Evolutionary conservation across 2,113 vertebrate species (phyloP).

Genomic region (Neogobius melanostomus): DNA sequence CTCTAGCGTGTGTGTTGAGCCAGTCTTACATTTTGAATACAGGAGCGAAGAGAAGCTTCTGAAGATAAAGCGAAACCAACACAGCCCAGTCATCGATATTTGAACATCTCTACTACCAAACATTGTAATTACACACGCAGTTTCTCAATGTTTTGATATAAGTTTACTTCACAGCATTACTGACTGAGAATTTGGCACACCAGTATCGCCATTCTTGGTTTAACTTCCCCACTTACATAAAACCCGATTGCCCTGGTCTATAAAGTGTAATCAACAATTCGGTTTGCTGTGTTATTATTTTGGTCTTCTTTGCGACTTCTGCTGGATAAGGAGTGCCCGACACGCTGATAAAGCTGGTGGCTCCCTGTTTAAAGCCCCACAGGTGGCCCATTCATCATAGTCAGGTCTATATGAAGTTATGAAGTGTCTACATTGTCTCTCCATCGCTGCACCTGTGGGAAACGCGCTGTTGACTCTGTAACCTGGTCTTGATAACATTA

Average conservation of each 20-base stretch:
- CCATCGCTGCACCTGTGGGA: constrained; percentile 16
- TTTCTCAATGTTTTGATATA: neutral
- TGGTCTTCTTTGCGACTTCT: neutral
- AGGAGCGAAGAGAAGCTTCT: no score
- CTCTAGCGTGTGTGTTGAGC: no score
- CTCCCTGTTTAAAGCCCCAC: neutral
- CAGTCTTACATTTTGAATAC: no score
- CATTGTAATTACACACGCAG: no score
- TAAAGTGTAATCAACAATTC: neutral
- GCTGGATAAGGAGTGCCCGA: neutral
- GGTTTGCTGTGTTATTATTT: neutral
- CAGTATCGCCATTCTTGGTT: neutral
- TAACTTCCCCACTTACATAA: neutral
- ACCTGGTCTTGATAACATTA: constrained; percentile 27
- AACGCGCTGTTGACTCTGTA: constrained; percentile 44
- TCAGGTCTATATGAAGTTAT: neutral
- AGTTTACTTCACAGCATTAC: neutral
- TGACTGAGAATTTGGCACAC: neutral
- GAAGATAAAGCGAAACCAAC: no score
- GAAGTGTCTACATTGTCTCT: constrained; percentile 21
- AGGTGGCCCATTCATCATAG: constrained; percentile 18
- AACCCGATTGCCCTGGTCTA: neutral
- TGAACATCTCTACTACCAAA: no score
- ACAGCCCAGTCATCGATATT: no score
- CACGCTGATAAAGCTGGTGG: constrained; percentile 21